Evolutionary conservation across 92 coral and sea anemone genomes (phyloP), one percentile per base, ranked within the genome.

Genomic region (Actinostola sp.): DNA sequence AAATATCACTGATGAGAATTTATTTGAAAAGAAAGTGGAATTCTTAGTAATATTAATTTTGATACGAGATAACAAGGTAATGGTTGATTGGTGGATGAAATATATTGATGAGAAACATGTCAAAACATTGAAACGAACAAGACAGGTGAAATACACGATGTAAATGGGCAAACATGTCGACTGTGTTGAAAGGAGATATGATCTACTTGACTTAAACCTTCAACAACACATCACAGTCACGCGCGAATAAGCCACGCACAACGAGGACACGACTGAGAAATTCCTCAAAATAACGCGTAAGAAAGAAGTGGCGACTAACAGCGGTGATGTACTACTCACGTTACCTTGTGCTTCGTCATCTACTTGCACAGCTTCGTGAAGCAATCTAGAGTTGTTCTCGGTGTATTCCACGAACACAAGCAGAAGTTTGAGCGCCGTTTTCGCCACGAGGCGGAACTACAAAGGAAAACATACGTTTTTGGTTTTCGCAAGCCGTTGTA

Each of bases 351-450:
- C 86, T 45, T 87, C 78, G 57, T 91, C 92, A 46, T 83, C 96
- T 17, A 71, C 85, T 76, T 89, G 88, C 38, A 91, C 88, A n/a
- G 97, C 98, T 25, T 85, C 86, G 67, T 79, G 73, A 66, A 94
- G 67, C 48, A 94, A 88, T 64, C 81, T 79, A 17, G 98, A 91
- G 65, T 94, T 94, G 13, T 86, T 72, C 65, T 94, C 98, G 14
- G 98, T 94, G 59, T 94, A 94, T 77, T 94, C 98, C 65, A 94
- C 94, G 73, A 94, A 94, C 30, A 94, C 98, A 60, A 94, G 83
- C 21, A 94, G 78, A 45, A 94, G 78, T 75, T 94, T 94, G 49
- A 94, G 87, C 8, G 97, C 93, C 32, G 98, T 94, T 73, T 94
- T 94, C n/a, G 97, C 93, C 70, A 94, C 97, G 56, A 94, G 73